Conservation (phyloP, 2,113 vertebrate genomes). For the Sterrhoptilus dennistouni region DNA sequence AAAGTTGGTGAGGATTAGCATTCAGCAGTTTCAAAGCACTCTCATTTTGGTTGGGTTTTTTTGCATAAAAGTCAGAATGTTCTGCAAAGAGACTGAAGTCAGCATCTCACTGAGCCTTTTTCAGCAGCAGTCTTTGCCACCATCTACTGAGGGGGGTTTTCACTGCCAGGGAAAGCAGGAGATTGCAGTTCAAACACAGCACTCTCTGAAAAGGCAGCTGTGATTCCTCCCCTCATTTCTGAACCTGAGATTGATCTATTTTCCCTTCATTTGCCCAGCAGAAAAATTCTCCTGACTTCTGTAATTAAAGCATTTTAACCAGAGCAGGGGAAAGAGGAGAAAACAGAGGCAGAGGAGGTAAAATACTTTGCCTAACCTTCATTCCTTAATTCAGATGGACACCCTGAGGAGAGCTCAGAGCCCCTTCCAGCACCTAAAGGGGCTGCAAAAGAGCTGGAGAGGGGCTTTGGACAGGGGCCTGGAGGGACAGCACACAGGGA, state of each 20-base stretch:
- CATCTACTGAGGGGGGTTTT: not conserved
- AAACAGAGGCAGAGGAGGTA: accelerated
- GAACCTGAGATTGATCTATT: not conserved
- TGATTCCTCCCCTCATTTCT: accelerated
- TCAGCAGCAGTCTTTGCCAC: not conserved
- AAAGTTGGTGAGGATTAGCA: not conserved
- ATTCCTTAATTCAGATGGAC: not conserved
- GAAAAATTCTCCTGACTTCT: not conserved
- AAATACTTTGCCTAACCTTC: not conserved
- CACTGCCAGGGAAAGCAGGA: not conserved
- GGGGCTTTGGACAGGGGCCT: accelerated
- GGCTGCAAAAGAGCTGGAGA: not conserved
- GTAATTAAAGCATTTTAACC: not conserved
- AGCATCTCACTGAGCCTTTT: not conserved
- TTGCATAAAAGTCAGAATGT: not conserved
- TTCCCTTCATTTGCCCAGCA: not conserved
- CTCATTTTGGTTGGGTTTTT: not conserved
- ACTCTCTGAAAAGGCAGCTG: not conserved
- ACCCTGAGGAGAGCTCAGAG: not conserved
- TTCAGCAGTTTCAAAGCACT: not conserved
- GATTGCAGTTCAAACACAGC: not conserved
- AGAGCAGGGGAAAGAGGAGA: not conserved
- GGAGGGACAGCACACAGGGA: not conserved
- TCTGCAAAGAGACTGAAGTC: not conserved
- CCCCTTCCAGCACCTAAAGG: not conserved